Conservation (phyloP, 1,140 invertebrate genomes). For the Panagrolaimus sp. region DNA sequence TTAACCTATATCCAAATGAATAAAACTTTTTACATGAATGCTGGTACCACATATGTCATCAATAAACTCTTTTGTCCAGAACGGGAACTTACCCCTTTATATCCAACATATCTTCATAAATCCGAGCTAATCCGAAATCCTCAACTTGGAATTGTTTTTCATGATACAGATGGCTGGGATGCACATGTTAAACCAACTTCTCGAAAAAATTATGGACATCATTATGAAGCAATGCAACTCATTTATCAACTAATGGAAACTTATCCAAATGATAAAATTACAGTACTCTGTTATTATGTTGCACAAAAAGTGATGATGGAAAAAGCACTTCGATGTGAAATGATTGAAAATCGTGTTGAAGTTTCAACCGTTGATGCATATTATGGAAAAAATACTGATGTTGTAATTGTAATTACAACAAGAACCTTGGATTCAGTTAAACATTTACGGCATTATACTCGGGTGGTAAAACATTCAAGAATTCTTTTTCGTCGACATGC, state of each 20-base stretch:
- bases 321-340: neutral
- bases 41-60: neutral
- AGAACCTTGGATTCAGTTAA: neutral
- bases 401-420: neutral
- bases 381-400: neutral
- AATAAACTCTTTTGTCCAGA: neutral
- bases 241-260: neutral
- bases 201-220: neutral
- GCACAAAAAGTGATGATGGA: neutral
- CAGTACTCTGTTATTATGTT: neutral
- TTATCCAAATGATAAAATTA: neutral
- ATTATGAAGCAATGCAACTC: neutral
- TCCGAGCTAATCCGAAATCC: neutral
- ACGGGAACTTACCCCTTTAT: too few species aligned
- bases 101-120: neutral
- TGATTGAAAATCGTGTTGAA: too few species aligned
- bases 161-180: neutral
- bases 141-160: neutral
- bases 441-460: neutral
- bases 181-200: neutral
- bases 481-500: neutral
- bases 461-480: neutral
- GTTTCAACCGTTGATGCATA: constrained; percentile 5
- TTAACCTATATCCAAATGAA: neutral
- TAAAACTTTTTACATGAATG: neutral